Conservation (phyloP, 1,140 invertebrate genomes). For the Saccostrea echinata region DNA sequence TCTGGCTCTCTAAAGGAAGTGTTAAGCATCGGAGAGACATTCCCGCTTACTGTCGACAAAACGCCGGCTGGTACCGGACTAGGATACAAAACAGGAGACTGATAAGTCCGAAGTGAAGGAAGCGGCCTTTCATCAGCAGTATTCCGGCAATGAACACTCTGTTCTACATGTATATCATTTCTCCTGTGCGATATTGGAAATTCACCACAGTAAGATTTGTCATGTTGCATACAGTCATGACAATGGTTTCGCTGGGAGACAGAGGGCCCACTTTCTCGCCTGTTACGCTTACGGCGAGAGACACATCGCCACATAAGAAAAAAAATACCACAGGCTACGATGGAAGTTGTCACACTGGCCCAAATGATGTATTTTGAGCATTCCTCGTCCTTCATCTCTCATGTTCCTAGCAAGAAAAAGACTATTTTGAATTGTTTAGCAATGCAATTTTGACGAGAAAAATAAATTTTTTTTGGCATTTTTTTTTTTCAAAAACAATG, state of each 20-base stretch:
- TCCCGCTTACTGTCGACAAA: neutral
- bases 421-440: too few relatives aligned
- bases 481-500: too few relatives aligned
- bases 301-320: neutral
- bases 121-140: neutral
- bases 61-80: neutral
- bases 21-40: neutral
- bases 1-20: neutral
- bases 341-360: neutral
- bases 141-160: neutral
- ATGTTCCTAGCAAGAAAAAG: neutral
- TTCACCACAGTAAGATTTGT: neutral
- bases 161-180: neutral
- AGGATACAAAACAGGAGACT: neutral
- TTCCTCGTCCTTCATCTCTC: neutral
- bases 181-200: neutral
- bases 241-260: neutral
- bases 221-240: neutral
- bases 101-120: neutral
- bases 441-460: too few relatives aligned
- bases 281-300: neutral
- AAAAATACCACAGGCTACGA: neutral
- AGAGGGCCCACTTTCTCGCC: neutral
- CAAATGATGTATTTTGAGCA: neutral
- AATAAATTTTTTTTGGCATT: too few relatives aligned